These are phyloP conservation scores for Mylabris sibirica DNA, from an alignment of 2,888 invertebrate species.

Conservation along the genomic window DNA sequence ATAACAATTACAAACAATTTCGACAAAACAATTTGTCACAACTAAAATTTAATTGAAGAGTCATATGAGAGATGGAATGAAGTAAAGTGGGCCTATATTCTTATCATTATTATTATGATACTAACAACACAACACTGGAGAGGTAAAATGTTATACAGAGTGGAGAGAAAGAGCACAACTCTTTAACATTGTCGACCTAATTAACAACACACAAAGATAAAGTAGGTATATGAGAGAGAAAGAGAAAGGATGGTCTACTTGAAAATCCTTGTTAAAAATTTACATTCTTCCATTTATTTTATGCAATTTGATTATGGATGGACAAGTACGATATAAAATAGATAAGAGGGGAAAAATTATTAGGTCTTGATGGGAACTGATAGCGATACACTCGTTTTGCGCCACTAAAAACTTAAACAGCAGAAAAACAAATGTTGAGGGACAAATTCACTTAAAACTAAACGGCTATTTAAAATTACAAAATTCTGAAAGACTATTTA, in stretches of 20 bases:
- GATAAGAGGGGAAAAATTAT: not conserved
- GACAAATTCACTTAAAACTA: no score
- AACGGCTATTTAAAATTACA: no score
- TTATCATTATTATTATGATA: no score
- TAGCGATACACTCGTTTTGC: not conserved
- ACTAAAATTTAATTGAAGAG: not conserved
- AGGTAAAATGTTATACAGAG: no score
- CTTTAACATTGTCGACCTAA: constrained; percentile 39
- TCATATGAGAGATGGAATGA: not conserved
- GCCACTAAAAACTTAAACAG: no score
- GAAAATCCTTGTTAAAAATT: not conserved
- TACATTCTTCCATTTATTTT: not conserved
- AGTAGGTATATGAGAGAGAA: constrained; percentile 39
- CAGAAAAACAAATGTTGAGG: no score
- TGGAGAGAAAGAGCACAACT: constrained; percentile 33
- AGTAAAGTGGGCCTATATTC: not conserved
- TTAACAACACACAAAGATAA: constrained; percentile 40
- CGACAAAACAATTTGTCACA: not conserved
- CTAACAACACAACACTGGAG: not conserved
- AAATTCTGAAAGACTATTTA: no score
- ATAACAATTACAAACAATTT: constrained; percentile 8
- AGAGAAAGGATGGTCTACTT: not conserved
- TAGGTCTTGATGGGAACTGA: not conserved
- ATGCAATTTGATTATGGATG: not conserved
- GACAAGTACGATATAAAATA: not conserved